Conservation (phyloP, 2,888 invertebrate genomes). For the Ectropis crepuscularia region DNA sequence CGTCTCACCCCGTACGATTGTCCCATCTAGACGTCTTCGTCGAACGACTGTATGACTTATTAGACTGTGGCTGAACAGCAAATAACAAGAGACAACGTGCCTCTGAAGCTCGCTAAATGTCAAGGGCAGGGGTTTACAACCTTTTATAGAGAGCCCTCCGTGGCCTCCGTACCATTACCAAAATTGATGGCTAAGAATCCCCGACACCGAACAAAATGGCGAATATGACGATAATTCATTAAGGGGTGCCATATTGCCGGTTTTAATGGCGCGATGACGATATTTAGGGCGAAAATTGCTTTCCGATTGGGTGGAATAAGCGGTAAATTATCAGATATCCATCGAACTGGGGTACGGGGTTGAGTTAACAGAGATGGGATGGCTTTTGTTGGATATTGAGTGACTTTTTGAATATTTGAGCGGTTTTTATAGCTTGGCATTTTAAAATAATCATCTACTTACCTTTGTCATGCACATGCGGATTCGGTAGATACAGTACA, state of each 20-base stretch:
- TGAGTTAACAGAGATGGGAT: not conserved
- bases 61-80: not conserved
- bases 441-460: too few relatives aligned
- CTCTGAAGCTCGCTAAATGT: conserved; percentile 27
- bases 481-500: too few relatives aligned
- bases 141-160: conserved; percentile 28
- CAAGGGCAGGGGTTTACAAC: conserved; percentile 40
- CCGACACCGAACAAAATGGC: conserved; percentile 33
- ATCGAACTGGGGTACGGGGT: not conserved
- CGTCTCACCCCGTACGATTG: too few relatives aligned
- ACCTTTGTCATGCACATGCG: too few relatives aligned
- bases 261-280: conserved; percentile 48
- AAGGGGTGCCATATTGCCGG: conserved; percentile 37
- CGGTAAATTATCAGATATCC: conserved; percentile 21
- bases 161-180: conserved; percentile 26
- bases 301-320: conserved; percentile 35
- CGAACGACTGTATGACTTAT: too few relatives aligned
- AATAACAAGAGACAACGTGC: conserved; percentile 22
- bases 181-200: conserved; percentile 39
- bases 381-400: not conserved
- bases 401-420: not conserved
- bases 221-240: conserved; percentile 42
- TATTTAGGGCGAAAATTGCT: conserved; percentile 51
- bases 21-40: too few relatives aligned
- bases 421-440: not conserved